A percentile compares a stretch with the other conserved stretches of the same genome.
Conservation (phyloP, 2,797 vertebrate genomes). For the Cossypha caffra region DNA sequence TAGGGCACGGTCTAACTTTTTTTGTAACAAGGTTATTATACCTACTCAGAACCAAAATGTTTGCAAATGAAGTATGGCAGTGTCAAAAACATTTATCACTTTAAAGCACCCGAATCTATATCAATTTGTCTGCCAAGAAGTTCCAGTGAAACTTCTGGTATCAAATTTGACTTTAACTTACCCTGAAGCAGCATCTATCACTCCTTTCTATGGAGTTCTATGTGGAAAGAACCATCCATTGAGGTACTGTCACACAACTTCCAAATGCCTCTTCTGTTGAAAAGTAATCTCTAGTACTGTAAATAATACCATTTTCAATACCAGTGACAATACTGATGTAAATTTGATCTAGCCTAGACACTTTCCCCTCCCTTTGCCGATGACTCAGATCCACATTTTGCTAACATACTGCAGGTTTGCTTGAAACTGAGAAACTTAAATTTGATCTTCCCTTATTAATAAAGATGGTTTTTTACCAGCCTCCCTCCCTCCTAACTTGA, state of each 20-base stretch:
- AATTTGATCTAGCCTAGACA: neutral
- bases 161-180: neutral
- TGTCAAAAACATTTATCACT: neutral
- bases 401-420: neutral
- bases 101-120: neutral
- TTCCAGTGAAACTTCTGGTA: neutral
- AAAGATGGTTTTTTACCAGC: neutral
- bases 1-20: neutral
- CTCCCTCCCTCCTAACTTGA: neutral
- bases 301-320: neutral
- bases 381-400: neutral
- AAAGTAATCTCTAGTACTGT: neutral
- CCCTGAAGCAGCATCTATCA: neutral
- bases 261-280: neutral
- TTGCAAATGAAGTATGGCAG: neutral
- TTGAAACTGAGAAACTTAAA: neutral
- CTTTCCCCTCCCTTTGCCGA: fast-evolving
- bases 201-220: neutral
- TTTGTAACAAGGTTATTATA: neutral
- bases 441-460: neutral
- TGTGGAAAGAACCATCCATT: neutral
- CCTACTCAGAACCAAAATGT: neutral
- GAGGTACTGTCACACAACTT: neutral
- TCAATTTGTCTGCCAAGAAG: neutral
- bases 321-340: neutral